Conservation (phyloP, 2,888 invertebrate species). For the Notodonta ziczac region DNA sequence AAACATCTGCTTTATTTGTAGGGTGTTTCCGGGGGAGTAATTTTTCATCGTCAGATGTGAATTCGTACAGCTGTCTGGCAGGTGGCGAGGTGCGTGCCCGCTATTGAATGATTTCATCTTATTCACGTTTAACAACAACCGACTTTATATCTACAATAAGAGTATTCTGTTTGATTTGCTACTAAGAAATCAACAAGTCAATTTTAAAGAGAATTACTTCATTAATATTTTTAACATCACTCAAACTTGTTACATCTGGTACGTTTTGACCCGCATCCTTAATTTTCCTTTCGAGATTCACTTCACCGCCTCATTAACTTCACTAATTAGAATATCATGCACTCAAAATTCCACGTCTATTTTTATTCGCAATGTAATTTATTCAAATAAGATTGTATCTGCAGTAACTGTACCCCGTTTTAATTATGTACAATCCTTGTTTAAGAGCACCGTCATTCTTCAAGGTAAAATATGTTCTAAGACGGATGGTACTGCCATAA, state of each 20-base stretch:
- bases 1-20: conserved; percentile 64
- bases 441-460: conserved; percentile 19
- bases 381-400: conserved; percentile 22
- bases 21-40: conserved; percentile 60
- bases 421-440: conserved; percentile 21
- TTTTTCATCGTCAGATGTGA: conserved; percentile 70
- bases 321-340: conserved; percentile 9
- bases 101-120: conserved; percentile 54
- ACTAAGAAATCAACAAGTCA: not conserved
- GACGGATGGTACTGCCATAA: conserved; percentile 47
- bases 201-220: no score
- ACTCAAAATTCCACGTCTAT: conserved; percentile 5
- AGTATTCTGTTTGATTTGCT: not conserved
- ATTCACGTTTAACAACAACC: conserved; percentile 25
- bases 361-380: conserved; percentile 15
- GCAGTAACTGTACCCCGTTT: conserved; percentile 12
- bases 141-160: not conserved
- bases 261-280: not conserved
- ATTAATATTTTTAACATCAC: not conserved
- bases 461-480: conserved; percentile 25
- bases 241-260: not conserved
- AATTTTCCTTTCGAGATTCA: not conserved
- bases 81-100: conserved; percentile 71
- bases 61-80: conserved; percentile 75
- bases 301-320: conserved; percentile 2